Evolutionary conservation across 2,113 vertebrate species (phyloP).

Genomic region (Spheniscus mendiculus): DNA sequence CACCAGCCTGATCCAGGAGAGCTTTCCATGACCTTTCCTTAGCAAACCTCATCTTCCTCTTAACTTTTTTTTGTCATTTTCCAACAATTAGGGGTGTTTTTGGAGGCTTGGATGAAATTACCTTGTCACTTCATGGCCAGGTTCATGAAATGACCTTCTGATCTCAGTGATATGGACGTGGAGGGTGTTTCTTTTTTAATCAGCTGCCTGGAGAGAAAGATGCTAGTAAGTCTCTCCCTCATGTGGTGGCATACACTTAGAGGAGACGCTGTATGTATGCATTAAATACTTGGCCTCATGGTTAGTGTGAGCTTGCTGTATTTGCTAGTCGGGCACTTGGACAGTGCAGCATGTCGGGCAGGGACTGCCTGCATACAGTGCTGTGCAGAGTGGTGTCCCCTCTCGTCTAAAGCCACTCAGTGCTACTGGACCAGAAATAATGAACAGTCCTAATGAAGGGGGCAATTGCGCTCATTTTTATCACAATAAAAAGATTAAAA

Average conservation of each 20-base stretch:
- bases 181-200: not conserved
- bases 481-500: not conserved
- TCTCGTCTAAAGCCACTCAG: accelerated
- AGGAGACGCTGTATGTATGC: not conserved
- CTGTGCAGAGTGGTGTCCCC: too few relatives aligned
- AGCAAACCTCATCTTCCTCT: not conserved
- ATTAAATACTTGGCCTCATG: accelerated
- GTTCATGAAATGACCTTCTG: not conserved
- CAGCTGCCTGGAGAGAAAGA: not conserved
- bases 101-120: not conserved
- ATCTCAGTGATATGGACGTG: accelerated
- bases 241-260: too few relatives aligned
- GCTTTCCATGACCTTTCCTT: not conserved
- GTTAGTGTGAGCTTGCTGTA: not conserved
- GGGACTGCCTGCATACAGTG: not conserved
- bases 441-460: too few relatives aligned
- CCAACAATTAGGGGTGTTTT: not conserved
- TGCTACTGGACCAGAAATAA: not conserved
- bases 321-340: not conserved
- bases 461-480: accelerated
- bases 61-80: not conserved
- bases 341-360: not conserved
- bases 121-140: not conserved
- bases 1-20: not conserved
- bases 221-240: not conserved